Evolutionary conservation across 2,888 invertebrate genomes (phyloP).

Genomic region (Aromia moschata): DNA sequence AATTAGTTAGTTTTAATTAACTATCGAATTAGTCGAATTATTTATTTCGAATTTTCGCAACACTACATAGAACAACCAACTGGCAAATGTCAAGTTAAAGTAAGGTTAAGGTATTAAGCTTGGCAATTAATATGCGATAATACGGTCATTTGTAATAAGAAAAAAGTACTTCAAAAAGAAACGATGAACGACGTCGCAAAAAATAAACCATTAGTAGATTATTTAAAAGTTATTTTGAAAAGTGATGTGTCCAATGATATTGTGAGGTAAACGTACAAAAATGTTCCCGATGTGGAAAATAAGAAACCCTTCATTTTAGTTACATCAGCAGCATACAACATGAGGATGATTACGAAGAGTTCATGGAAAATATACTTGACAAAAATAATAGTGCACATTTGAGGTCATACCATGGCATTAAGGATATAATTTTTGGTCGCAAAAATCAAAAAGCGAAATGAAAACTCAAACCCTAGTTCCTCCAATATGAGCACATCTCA

Average conservation of each 20-base stretch:
- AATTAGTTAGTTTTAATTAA: no score
- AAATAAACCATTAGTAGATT: conserved; percentile 69
- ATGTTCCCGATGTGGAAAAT: neutral
- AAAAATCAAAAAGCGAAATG: neutral
- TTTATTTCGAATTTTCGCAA: no score
- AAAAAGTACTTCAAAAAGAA: no score
- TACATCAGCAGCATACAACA: conserved; percentile 78
- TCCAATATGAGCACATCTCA: neutral
- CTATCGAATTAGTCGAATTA: no score
- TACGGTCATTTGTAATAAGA: no score
- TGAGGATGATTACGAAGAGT: conserved; percentile 78
- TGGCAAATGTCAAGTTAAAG: no score
- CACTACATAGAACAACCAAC: no score
- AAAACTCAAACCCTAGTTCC: neutral
- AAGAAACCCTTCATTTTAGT: conserved; percentile 63
- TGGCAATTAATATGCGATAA: no score
- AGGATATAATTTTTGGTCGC: conserved; percentile 55
- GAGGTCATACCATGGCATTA: conserved; percentile 66
- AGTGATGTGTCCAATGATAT: conserved; percentile 77
- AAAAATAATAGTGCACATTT: conserved; percentile 73
- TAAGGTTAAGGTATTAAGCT: no score
- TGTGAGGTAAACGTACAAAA: conserved; percentile 45
- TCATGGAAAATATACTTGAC: conserved; percentile 79
- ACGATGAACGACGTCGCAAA: conserved; percentile 28
- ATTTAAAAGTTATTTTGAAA: conserved; percentile 72